These are phyloP conservation scores for Melanophora roralis DNA, from an alignment of 2,888 invertebrate species.

Conservation along the genomic window DNA sequence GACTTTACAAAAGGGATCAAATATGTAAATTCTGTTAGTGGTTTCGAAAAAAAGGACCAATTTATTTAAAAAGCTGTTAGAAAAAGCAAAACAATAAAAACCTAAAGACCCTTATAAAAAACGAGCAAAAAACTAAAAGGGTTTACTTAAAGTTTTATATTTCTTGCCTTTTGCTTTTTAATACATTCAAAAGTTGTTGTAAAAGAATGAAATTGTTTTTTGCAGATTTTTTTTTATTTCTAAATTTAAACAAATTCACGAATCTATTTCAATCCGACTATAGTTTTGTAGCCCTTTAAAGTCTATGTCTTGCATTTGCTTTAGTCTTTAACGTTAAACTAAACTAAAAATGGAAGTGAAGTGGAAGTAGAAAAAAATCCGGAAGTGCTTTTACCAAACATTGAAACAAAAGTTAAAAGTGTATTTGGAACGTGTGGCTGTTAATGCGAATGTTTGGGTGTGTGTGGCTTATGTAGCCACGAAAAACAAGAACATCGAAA, in stretches of 20 bases:
- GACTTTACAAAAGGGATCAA: conserved; percentile 32
- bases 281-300: neutral
- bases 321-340: conserved; percentile 9
- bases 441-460: neutral
- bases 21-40: conserved; percentile 32
- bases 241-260: conserved; percentile 27
- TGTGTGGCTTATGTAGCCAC: neutral
- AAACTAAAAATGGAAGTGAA: conserved; percentile 9
- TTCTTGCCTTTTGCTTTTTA: neutral
- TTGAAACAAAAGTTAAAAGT: conserved; percentile 50
- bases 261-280: conserved; percentile 18
- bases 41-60: conserved; percentile 3
- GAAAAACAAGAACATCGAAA: conserved; percentile 4
- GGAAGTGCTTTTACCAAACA: conserved; percentile 57
- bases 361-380: conserved; percentile 46
- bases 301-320: neutral
- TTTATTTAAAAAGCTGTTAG: neutral
- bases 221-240: conserved; percentile 37
- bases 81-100: no score
- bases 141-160: conserved; percentile 10
- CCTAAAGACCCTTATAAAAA: neutral
- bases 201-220: conserved; percentile 32
- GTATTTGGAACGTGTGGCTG: neutral
- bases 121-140: neutral
- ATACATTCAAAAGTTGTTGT: conserved; percentile 1